A percentile compares a stretch with the other conserved stretches of the same genome.
phyloP scores from a whole-genome alignment of 2,113 vertebrate species.

The Scalopus aquaticus region DNA sequence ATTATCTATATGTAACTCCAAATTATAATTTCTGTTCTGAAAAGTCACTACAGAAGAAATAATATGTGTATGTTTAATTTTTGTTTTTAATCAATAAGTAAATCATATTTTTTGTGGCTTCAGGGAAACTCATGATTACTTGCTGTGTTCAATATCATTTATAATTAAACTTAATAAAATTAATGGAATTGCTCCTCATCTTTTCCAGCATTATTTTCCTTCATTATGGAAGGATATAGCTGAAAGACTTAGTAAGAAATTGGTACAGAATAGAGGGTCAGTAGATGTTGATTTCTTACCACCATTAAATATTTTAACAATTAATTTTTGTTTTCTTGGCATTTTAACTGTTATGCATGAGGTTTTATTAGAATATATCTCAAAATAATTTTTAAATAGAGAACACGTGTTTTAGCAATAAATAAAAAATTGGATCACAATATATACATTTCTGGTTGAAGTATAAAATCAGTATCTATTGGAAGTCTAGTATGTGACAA shows the following conservation, averaged over 20 bases:
- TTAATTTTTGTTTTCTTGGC: not conserved
- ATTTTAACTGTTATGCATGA: not conserved
- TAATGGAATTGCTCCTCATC: not conserved
- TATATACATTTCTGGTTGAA: not conserved
- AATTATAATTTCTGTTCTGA: not conserved
- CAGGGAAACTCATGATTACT: not conserved
- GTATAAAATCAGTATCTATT: not conserved
- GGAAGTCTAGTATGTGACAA: not conserved
- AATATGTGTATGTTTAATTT: not conserved
- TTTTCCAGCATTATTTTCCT: not conserved
- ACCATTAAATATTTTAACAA: not conserved
- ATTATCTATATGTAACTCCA: not conserved
- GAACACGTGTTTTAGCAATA: not conserved
- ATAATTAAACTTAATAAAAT: not conserved
- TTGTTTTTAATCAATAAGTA: not conserved
- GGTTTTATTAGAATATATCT: not conserved
- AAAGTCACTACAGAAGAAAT: not conserved
- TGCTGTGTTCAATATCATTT: not conserved
- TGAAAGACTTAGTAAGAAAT: not conserved
- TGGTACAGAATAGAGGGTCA: not conserved
- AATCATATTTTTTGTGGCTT: not conserved
- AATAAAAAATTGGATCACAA: not conserved
- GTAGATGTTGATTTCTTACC: not conserved
- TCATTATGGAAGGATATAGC: not conserved
- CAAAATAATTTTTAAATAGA: not conserved